Evolutionary conservation across 2,113 vertebrate genomes (phyloP), one percentile per base, ranked within the genome.

Genomic region (Fregetta grallaria): DNA sequence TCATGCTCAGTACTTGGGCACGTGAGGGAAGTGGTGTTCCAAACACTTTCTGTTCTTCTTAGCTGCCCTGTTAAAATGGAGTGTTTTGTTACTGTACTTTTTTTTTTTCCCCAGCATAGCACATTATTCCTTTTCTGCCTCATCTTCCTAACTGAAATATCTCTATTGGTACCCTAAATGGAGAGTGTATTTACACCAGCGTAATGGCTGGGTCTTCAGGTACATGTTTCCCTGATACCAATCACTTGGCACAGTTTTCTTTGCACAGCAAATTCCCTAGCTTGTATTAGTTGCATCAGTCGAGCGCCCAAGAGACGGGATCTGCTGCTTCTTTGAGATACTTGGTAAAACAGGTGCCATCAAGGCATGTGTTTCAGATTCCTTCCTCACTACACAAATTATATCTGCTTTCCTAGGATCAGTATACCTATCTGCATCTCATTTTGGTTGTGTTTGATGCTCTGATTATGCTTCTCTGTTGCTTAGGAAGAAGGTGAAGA

Each of bases 1-100:
- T 81, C 3, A 4, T 70, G 59, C 18, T 85, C 44, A 20, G 30
- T 59, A 36, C 14, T 34, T 52, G 40, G 34, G 6, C 0, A 0
- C 11, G 29, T 21, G 26, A 26, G 45, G 45, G 32, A 61, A 61
- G 52, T 27, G 52, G 3, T 67, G 26, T 52, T 52, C 34, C 19
- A 66, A 52, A 25, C 17, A 29, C 15, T 66, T 91, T 61, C 47
- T 61, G 47, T 25, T 70, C 20, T 49, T 59, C 19, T 45, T 38
- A 44, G 45, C 34, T 78, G 50, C 30, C 32, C 0, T 1, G 11
- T 79, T 62, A 47, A 93, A 74, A 52, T 15, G 8, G 42, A 50
- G 7, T 49, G 32, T 6, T 88, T 59, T 40, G 12, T 61, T 82
- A 34, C n/a, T 70, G 50, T 15, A 9, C 11, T 15, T 68, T 32